A percentile compares a stretch with the other conserved stretches of the same genome.
These are phyloP conservation scores for Ylistrum balloti DNA, from an alignment of 1,140 invertebrate species.

Conservation along the genomic window DNA sequence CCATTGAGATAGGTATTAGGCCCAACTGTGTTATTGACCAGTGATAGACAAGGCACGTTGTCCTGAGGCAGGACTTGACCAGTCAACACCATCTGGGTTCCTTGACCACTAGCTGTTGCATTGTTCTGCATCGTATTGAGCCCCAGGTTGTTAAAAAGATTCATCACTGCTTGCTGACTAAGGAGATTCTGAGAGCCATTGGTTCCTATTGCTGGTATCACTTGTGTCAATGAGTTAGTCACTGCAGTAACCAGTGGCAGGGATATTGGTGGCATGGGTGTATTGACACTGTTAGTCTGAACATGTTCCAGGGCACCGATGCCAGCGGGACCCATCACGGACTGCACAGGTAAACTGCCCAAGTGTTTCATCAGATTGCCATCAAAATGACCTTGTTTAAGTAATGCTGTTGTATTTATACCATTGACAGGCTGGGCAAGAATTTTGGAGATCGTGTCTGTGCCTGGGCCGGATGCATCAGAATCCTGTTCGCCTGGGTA, in stretches of 20 bases:
- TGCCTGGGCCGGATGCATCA: background rate
- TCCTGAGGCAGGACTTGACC: background rate
- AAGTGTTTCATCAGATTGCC: background rate
- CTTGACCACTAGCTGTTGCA: background rate
- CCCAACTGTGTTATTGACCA: background rate
- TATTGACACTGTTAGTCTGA: conserved; percentile 5
- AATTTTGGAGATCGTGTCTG: conserved; percentile 43
- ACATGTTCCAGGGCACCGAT: background rate
- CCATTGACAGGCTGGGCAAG: conserved; percentile 44
- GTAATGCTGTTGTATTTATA: conserved; percentile 45
- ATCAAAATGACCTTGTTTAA: conserved; percentile 12
- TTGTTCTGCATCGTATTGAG: conserved; percentile 44
- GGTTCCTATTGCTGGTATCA: background rate
- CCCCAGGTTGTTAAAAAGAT: conserved; percentile 44
- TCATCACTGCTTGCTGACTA: conserved; percentile 47
- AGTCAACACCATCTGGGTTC: background rate
- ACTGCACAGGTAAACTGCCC: background rate
- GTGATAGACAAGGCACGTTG: background rate
- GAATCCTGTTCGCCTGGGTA: background rate
- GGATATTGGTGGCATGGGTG: conserved; percentile 30
- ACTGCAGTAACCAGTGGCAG: background rate
- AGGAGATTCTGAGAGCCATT: background rate
- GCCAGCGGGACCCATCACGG: background rate
- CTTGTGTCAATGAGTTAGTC: conserved; percentile 6
- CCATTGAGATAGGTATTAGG: conserved; percentile 18